Evolutionary conservation across 2,888 invertebrate genomes (phyloP).

Genomic region (Melieria omissa): DNA sequence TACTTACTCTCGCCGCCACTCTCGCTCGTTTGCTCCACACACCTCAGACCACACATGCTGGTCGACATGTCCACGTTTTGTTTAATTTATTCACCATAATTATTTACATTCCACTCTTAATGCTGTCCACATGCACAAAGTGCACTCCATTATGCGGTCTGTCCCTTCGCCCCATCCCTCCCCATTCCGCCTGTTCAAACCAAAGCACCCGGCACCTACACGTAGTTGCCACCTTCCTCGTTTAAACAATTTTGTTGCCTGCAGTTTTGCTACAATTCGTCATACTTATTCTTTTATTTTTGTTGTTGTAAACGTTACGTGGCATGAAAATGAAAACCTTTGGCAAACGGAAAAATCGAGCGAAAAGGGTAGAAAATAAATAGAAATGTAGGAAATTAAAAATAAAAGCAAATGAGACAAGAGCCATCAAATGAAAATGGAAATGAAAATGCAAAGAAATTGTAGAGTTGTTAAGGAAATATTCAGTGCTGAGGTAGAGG

Average conservation of each 20-base stretch:
- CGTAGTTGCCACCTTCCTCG: too few relatives aligned
- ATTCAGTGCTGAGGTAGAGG: slow-evolving; percentile 4
- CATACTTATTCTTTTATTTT: too few relatives aligned
- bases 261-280: too few relatives aligned
- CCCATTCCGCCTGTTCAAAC: too few relatives aligned
- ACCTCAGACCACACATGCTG: too few relatives aligned
- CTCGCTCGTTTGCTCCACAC: too few relatives aligned
- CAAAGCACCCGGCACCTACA: too few relatives aligned
- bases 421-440: background rate
- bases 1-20: too few relatives aligned
- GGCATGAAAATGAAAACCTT: slow-evolving; percentile 26
- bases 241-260: too few relatives aligned
- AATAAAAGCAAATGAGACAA: background rate
- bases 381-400: background rate
- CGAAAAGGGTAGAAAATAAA: slow-evolving; percentile 10
- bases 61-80: slow-evolving; percentile 20
- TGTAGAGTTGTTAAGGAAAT: background rate
- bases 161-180: too few relatives aligned
- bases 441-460: background rate
- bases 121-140: slow-evolving; percentile 34
- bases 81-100: slow-evolving; percentile 49
- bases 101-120: slow-evolving; percentile 47
- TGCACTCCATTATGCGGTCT: slow-evolving; percentile 7
- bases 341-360: slow-evolving; percentile 15
- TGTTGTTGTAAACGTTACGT: background rate